Percentiles rank a stretch among this genome's conserved stretches.
These are phyloP conservation scores for Microctonus aethiopoides DNA, from an alignment of 2,888 invertebrate genomes.

Conservation along the genomic window DNA sequence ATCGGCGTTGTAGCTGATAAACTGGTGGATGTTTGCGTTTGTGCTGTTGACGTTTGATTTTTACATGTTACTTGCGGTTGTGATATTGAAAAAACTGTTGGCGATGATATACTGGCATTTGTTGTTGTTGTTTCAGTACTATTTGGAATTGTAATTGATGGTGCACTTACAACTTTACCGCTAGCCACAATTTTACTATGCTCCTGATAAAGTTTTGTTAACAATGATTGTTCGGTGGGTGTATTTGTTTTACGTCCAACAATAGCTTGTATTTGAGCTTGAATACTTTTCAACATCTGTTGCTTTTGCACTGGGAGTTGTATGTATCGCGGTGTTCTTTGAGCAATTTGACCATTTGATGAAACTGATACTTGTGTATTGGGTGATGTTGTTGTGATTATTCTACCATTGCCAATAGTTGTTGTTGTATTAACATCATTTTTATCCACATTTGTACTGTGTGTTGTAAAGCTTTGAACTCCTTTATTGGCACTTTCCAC, in stretches of 20 bases:
- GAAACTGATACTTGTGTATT: constrained; percentile 42
- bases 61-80: constrained; percentile 55
- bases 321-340: constrained; percentile 76
- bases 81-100: constrained; percentile 53
- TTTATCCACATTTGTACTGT: constrained; percentile 55
- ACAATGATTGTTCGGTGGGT: constrained; percentile 68
- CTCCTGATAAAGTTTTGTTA: constrained; percentile 74
- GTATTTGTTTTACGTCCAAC: constrained; percentile 69
- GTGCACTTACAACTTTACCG: constrained; percentile 73
- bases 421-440: constrained; percentile 57
- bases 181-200: constrained; percentile 79
- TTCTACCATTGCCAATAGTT: constrained; percentile 36
- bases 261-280: constrained; percentile 76
- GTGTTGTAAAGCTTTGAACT: constrained; percentile 47
- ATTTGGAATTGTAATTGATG: constrained; percentile 12
- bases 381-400: constrained; percentile 25
- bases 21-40: constrained; percentile 57
- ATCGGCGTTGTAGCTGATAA: constrained; percentile 42
- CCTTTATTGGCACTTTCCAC: constrained; percentile 51
- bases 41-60: constrained; percentile 62
- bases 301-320: constrained; percentile 81
- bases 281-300: constrained; percentile 68
- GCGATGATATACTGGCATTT: constrained; percentile 50
- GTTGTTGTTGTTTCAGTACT: constrained; percentile 54
- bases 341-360: constrained; percentile 64